Percentiles rank a stretch among this genome's conserved stretches.
Evolutionary conservation across 1,140 invertebrate genomes (phyloP).

Genomic region (Drosophila dunni): DNA sequence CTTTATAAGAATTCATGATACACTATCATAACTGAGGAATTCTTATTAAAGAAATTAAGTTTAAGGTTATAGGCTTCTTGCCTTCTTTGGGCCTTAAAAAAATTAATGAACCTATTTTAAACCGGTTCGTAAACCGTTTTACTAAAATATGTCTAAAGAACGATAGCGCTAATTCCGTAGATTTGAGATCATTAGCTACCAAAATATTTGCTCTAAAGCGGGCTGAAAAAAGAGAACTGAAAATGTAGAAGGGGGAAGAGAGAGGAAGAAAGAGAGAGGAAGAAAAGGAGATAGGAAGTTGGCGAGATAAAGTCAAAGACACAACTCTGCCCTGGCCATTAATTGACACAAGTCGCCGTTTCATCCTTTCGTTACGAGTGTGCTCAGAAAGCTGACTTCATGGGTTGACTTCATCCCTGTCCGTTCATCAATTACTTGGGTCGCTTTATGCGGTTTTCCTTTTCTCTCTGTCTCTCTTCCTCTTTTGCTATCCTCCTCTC

Average conservation of each 20-base stretch:
- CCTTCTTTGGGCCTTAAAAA: too few relatives aligned
- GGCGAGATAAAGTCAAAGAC: conserved; percentile 52
- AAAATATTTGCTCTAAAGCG: background rate
- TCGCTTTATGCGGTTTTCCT: conserved; percentile 9
- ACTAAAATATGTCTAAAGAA: background rate
- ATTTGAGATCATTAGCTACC: conserved; percentile 14
- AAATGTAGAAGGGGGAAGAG: background rate
- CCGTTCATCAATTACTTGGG: conserved; percentile 5
- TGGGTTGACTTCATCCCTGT: background rate
- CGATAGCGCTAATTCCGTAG: background rate
- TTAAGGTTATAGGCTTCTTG: too few relatives aligned
- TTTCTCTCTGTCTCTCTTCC: too few relatives aligned
- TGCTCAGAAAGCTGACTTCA: background rate
- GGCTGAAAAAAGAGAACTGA: background rate
- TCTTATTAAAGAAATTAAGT: too few relatives aligned
- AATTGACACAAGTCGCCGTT: conserved; percentile 51
- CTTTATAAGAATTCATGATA: too few relatives aligned
- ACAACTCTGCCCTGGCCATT: conserved; percentile 61
- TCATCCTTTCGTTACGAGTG: conserved; percentile 32
- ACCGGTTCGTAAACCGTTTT: too few relatives aligned
- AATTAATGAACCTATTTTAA: too few relatives aligned
- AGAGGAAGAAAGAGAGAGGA: background rate
- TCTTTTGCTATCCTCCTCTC: too few relatives aligned
- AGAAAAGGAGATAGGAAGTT: background rate
- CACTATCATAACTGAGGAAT: too few relatives aligned